Conservation (phyloP, 2,113 vertebrate genomes). For the Callopanchax toddi region DNA sequence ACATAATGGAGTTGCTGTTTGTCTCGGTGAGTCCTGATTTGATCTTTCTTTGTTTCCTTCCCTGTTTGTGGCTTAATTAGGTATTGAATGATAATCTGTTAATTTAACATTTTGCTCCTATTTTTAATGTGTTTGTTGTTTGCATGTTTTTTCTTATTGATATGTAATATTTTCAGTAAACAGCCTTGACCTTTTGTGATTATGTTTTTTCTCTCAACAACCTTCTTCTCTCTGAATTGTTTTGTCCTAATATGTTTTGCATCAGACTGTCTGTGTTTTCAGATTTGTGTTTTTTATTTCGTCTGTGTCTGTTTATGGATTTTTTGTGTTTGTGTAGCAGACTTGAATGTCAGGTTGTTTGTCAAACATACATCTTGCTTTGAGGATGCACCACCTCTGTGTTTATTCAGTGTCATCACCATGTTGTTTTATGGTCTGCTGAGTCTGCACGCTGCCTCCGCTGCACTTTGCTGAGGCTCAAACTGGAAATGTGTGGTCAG, state of each 20-base stretch:
- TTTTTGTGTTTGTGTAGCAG: constrained; percentile 26
- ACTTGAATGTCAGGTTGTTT: constrained; percentile 16
- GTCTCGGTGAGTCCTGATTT: constrained; percentile 66
- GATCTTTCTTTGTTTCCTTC: neutral
- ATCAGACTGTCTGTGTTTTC: constrained; percentile 1
- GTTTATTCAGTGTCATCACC: constrained; percentile 28
- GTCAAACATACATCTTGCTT: constrained; percentile 29
- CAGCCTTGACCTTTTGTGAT: constrained; percentile 18
- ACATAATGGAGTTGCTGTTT: constrained; percentile 50
- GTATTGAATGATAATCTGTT: neutral
- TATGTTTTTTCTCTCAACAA: constrained; percentile 5
- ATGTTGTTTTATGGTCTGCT: constrained; percentile 72
- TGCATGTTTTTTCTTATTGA: constrained; percentile 36
- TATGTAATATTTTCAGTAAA: constrained; percentile 28
- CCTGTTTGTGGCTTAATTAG: neutral
- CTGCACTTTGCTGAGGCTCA: constrained; percentile 53
- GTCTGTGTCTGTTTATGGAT: constrained; percentile 20
- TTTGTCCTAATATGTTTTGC: constrained; percentile 38
- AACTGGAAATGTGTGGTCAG: constrained; percentile 46
- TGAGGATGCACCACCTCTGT: constrained; percentile 31
- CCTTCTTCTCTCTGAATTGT: constrained; percentile 21
- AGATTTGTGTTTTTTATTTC: neutral
- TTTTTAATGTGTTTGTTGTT: constrained; percentile 19
- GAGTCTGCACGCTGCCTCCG: constrained; percentile 59
- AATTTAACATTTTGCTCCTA: constrained; percentile 6